Percentiles rank a stretch among this genome's conserved stretches.
These are phyloP conservation scores for Cryptoprocta ferox DNA, from an alignment of 2,797 vertebrate genomes.

Conservation along the genomic window DNA sequence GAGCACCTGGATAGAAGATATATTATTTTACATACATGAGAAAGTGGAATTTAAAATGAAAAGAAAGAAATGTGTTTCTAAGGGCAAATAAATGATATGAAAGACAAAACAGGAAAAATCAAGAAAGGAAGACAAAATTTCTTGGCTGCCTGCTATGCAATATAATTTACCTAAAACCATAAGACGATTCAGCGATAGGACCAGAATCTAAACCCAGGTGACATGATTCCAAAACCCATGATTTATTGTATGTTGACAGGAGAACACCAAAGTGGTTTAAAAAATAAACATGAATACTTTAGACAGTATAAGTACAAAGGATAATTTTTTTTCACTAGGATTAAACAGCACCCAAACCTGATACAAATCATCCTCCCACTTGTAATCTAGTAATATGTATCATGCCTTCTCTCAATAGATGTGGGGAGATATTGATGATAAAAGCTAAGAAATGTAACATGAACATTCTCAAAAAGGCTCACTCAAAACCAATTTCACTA, in stretches of 20 bases:
- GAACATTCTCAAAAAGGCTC: background rate
- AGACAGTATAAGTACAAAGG: background rate
- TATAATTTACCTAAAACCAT: conserved; percentile 28
- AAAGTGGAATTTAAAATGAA: conserved; percentile 16
- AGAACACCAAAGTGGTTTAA: background rate
- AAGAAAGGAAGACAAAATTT: background rate
- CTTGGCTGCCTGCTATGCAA: background rate
- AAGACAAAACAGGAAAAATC: background rate
- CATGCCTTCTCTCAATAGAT: background rate
- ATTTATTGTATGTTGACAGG: background rate
- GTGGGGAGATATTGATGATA: background rate
- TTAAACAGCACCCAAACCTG: conserved; percentile 7
- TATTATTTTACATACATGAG: background rate
- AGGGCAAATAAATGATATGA: background rate
- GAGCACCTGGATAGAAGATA: background rate
- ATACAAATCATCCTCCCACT: background rate
- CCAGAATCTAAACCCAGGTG: background rate
- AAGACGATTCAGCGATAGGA: background rate
- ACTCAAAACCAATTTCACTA: background rate
- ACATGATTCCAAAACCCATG: background rate
- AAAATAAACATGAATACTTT: conserved; percentile 2
- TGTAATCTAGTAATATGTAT: background rate
- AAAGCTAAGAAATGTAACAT: background rate
- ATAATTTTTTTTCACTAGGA: background rate
- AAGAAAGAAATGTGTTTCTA: background rate